A percentile compares a stretch with the other conserved stretches of the same genome.
These are phyloP conservation scores for Lycaon pictus DNA, from an alignment of 2,113 vertebrate genomes.

Conservation along the genomic window DNA sequence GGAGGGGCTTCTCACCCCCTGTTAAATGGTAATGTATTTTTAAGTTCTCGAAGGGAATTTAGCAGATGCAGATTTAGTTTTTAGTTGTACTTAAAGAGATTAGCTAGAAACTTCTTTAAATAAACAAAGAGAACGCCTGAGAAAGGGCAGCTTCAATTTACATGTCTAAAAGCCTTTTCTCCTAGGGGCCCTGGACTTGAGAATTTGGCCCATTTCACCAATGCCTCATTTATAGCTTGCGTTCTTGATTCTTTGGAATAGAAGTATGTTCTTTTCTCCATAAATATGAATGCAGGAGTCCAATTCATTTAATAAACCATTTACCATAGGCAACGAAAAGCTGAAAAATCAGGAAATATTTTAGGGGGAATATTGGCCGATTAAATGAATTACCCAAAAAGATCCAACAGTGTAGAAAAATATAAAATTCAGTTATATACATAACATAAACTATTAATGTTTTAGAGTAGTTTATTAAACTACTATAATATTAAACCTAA, in stretches of 20 bases:
- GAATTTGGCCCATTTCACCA: background rate
- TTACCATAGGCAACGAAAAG: slow-evolving; percentile 1
- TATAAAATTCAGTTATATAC: background rate
- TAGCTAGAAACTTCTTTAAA: background rate
- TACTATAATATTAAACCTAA: background rate
- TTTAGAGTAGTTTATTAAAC: slow-evolving; percentile 34
- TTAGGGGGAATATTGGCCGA: background rate
- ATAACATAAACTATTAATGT: background rate
- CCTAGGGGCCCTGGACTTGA: background rate
- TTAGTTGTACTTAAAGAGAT: background rate
- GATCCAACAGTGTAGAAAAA: background rate
- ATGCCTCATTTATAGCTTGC: background rate
- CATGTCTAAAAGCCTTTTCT: background rate
- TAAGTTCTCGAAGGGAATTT: background rate
- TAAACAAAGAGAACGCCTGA: background rate
- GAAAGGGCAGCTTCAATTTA: background rate
- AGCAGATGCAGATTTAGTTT: background rate
- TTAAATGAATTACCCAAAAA: background rate
- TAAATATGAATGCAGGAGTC: background rate
- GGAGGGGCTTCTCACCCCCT: background rate
- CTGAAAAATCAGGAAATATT: background rate
- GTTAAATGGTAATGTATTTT: background rate
- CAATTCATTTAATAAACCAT: background rate
- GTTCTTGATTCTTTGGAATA: background rate
- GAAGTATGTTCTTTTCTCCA: background rate